Conservation (phyloP, 2,113 vertebrate genomes). For the Hepsetus odoe region DNA sequence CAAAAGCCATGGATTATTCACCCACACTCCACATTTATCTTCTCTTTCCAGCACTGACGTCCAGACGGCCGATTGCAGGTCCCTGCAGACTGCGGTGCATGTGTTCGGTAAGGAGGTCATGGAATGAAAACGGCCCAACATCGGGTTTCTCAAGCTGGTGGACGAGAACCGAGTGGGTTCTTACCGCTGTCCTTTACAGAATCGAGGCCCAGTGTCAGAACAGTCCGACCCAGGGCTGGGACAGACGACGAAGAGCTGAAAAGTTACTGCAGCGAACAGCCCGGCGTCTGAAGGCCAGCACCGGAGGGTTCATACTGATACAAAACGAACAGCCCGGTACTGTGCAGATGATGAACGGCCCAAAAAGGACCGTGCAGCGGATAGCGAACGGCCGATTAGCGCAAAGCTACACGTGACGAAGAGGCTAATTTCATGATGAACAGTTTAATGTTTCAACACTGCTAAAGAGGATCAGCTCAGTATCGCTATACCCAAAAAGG, state of each 20-base stretch:
- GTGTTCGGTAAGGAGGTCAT: slow-evolving; percentile 35
- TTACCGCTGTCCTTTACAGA: too few species aligned
- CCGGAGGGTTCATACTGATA: not conserved
- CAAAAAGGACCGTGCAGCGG: not conserved
- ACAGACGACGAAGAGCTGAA: too few species aligned
- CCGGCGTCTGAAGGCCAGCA: not conserved
- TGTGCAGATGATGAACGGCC: not conserved
- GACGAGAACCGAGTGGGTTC: too few species aligned
- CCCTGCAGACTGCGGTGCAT: slow-evolving; percentile 13
- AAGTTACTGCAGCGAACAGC: not conserved
- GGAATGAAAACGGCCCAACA: not conserved
- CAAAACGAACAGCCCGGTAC: not conserved
- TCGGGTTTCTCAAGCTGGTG: not conserved
- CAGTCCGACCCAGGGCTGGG: too few species aligned
- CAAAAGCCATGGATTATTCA: slow-evolving; percentile 19
- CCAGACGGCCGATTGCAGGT: slow-evolving; percentile 7
- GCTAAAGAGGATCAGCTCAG: too few species aligned
- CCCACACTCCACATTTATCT: slow-evolving; percentile 51
- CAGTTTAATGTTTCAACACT: too few species aligned
- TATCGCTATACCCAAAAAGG: not conserved
- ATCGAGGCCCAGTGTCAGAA: too few species aligned
- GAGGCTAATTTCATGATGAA: not conserved
- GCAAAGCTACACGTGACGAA: not conserved
- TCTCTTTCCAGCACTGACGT: slow-evolving; percentile 46
- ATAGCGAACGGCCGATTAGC: not conserved